Evolutionary conservation across 2,113 vertebrate species (phyloP).

Genomic region (Carassius gibelio): DNA sequence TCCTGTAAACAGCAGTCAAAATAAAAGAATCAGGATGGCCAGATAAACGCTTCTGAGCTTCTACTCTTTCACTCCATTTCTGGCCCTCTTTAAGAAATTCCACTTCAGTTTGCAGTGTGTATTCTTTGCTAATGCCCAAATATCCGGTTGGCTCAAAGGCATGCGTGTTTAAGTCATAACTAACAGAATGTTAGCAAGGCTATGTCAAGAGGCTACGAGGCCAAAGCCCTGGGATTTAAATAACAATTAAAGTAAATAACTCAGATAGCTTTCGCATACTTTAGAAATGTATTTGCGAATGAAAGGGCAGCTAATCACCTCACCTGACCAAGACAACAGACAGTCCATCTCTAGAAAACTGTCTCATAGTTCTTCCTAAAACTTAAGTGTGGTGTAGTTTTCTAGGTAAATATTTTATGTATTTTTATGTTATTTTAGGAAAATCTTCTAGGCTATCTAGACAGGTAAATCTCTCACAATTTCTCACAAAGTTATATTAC

Average conservation of each 20-base stretch:
- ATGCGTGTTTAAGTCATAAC: neutral
- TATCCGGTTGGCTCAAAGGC: constrained; percentile 1
- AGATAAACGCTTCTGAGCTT: neutral
- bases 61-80: neutral
- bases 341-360: neutral
- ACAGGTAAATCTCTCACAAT: neutral
- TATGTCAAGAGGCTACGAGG: neutral
- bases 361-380: neutral
- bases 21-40: neutral
- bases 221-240: neutral
- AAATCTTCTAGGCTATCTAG: no score
- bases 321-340: neutral
- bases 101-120: constrained; percentile 5
- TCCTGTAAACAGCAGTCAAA: constrained; percentile 20
- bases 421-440: neutral
- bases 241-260: constrained; percentile 12
- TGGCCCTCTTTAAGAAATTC: neutral
- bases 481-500: no score
- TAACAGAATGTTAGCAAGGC: constrained; percentile 6
- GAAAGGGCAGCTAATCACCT: constrained; percentile 14
- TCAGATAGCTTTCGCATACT: neutral
- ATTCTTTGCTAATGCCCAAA: constrained; percentile 14
- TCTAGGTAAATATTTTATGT: neutral
- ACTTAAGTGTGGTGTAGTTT: neutral
- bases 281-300: neutral